Percentiles rank a stretch among this genome's conserved stretches.
Conservation (phyloP, 2,888 invertebrate species). For the Phengaris alcon region DNA sequence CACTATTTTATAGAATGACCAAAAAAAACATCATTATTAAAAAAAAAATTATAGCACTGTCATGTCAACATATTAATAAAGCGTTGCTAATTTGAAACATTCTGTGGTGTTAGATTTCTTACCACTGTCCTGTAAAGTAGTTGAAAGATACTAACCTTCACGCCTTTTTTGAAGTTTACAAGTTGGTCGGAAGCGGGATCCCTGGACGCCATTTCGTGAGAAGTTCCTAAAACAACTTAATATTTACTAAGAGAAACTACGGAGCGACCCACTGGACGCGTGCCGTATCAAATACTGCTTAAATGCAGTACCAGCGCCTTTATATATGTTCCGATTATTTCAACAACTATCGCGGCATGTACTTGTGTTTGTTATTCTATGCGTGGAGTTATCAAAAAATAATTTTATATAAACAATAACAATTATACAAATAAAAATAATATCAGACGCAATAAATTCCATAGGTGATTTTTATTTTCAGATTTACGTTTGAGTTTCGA, state of each 20-base stretch:
- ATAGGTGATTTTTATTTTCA: too few relatives aligned
- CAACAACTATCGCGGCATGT: constrained; percentile 55
- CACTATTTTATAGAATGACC: background rate
- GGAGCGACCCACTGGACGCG: constrained; percentile 61
- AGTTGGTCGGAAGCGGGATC: constrained; percentile 83
- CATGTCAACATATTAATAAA: background rate
- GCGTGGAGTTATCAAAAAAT: background rate
- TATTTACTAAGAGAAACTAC: constrained; percentile 33
- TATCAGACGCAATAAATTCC: too few relatives aligned
- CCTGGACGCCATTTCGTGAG: constrained; percentile 68
- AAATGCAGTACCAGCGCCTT: constrained; percentile 44
- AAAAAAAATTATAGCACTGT: background rate
- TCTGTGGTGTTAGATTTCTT: background rate
- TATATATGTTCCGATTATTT: constrained; percentile 61
- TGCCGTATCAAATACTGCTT: constrained; percentile 56
- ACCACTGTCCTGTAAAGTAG: background rate
- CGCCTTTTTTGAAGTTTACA: constrained; percentile 77
- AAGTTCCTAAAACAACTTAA: constrained; percentile 30
- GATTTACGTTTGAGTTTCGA: too few relatives aligned
- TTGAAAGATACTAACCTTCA: constrained; percentile 72
- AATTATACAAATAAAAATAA: too few relatives aligned
- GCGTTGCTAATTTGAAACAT: constrained; percentile 1
- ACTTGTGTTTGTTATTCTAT: constrained; percentile 4
- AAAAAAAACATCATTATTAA: background rate
- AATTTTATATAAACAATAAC: too few relatives aligned